phyloP scores from a whole-genome alignment of 2,113 vertebrate species.

The Gila orcuttii region DNA sequence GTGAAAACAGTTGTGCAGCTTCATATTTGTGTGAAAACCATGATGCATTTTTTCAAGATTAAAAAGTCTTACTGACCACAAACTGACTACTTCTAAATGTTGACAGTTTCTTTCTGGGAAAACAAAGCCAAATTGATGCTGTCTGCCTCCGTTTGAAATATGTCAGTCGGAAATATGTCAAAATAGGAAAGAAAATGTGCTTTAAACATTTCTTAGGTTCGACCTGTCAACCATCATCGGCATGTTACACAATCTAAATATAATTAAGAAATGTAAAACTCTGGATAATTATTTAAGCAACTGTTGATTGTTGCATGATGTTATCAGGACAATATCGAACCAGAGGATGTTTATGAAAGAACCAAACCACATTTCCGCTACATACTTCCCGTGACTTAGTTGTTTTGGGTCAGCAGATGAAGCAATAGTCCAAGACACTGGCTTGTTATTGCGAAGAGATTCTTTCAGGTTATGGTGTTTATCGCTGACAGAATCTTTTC shows the following conservation, averaged over 20 bases:
- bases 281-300: background rate
- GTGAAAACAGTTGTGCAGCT: no score
- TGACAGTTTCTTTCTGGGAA: background rate
- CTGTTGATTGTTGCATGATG: background rate
- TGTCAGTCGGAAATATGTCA: background rate
- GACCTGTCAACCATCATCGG: background rate
- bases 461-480: slow-evolving; percentile 15
- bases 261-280: background rate
- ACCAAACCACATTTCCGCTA: background rate
- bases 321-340: background rate
- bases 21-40: no score
- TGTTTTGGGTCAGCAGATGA: slow-evolving; percentile 23
- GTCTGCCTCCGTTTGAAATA: no score
- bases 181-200: background rate
- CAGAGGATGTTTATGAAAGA: slow-evolving; percentile 18
- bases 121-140: background rate
- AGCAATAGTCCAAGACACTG: background rate
- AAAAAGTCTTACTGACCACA: background rate
- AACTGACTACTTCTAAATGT: background rate
- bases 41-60: background rate
- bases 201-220: background rate
- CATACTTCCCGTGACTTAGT: background rate
- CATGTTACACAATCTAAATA: background rate
- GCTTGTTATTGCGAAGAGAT: background rate
- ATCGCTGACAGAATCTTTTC: background rate